phyloP scores from a whole-genome alignment of 2,888 invertebrate genomes.

The Ichneumoninae sp. region DNA sequence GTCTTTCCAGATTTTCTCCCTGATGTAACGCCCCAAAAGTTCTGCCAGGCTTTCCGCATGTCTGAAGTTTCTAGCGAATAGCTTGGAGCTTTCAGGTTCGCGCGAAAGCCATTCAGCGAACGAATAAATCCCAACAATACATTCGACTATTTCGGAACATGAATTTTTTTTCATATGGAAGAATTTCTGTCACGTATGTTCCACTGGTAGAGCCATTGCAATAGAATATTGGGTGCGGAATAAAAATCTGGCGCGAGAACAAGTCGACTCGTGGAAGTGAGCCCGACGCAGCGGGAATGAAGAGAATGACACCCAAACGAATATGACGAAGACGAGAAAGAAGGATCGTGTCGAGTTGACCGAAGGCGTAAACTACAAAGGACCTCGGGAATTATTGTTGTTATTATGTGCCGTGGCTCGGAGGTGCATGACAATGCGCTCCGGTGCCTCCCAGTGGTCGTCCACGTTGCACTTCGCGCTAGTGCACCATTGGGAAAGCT shows the following conservation, averaged over 20 bases:
- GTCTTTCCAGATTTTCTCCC: too few relatives aligned
- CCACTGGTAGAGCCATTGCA: background rate
- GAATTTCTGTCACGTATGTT: too few relatives aligned
- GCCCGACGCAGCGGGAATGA: background rate
- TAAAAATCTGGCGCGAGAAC: background rate
- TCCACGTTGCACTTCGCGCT: constrained; percentile 26
- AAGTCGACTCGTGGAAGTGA: background rate
- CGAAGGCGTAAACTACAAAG: constrained; percentile 76
- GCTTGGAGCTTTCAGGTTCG: too few relatives aligned
- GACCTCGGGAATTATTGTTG: constrained; percentile 73
- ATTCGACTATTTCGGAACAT: too few relatives aligned
- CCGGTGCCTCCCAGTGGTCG: constrained; percentile 27
- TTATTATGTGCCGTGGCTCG: constrained; percentile 73
- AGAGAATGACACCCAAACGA: constrained; percentile 62
- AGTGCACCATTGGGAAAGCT: constrained; percentile 46
- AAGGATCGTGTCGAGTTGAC: constrained; percentile 47
- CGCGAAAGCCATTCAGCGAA: too few relatives aligned
- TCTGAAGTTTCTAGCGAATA: too few relatives aligned
- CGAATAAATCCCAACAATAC: too few relatives aligned
- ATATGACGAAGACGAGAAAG: constrained; percentile 59
- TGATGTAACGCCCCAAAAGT: too few relatives aligned
- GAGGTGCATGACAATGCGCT: constrained; percentile 77
- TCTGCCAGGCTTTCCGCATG: too few relatives aligned
- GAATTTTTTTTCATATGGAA: too few relatives aligned
- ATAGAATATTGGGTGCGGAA: background rate